Conservation (phyloP, 2,113 vertebrate genomes). For the Heliornis fulica region DNA sequence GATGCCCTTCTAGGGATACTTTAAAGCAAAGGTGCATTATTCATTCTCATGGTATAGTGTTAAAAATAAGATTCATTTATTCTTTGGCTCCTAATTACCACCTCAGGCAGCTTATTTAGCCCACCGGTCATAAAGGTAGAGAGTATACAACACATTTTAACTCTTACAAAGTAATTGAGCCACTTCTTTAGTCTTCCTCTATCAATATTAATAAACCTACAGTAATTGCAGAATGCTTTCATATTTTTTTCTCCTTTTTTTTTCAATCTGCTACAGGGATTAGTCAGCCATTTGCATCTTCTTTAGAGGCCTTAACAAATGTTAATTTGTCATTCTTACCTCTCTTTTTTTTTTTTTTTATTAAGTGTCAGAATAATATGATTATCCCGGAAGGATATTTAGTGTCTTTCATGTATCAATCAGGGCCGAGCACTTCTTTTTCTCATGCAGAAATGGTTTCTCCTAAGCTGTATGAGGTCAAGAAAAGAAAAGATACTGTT, state of each 20-base stretch:
- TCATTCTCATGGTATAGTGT: not conserved
- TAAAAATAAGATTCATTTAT: not conserved
- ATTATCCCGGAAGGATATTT: constrained; percentile 26
- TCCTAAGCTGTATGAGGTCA: not conserved
- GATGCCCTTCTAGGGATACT: not conserved
- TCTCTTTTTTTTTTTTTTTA: not conserved
- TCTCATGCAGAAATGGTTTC: not conserved
- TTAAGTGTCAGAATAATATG: constrained; percentile 3
- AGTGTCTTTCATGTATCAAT: constrained; percentile 49
- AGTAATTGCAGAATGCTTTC: not conserved
- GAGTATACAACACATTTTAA: not conserved
- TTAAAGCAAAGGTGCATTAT: not conserved
- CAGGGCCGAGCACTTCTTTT: constrained; percentile 15
- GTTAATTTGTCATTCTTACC: constrained; percentile 45
- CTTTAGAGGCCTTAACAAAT: constrained; percentile 33
- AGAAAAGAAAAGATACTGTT: not conserved
- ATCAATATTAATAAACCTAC: constrained; percentile 47
- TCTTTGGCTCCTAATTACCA: constrained; percentile 10
- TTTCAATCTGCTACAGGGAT: constrained; percentile 37
- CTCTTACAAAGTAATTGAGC: not conserved
- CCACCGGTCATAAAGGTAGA: not conserved
- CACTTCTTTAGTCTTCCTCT: not conserved
- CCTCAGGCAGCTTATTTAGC: constrained; percentile 18
- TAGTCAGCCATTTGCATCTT: constrained; percentile 44
- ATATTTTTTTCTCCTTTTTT: not conserved